Evolutionary conservation across 1,140 invertebrate species (phyloP), one percentile per base, ranked within the genome.

Genomic region (Lasioglossum baleicum): DNA sequence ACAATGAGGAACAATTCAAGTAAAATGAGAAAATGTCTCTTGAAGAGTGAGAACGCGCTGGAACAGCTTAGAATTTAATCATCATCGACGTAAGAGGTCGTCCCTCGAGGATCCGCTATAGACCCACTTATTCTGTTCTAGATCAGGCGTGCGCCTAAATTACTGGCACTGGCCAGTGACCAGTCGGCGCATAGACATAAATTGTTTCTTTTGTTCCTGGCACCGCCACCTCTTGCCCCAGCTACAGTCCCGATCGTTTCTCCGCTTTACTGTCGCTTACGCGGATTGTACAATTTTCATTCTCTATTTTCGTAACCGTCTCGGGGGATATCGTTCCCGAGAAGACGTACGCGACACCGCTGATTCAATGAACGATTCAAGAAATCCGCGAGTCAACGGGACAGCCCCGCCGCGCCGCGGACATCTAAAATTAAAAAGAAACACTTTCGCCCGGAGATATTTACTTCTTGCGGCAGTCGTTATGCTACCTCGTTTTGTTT

Each of bases 281-380:
- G 74, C 80, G 65, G 65, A 56, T 68, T 69, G 81, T 75, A 63
- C 73, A 77, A 81, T 89, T 87, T 80, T 80, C 80, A 84, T 88
- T 82, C 75, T 89, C 88, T 89, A 89, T 89, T 89, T 89, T 87
- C 73, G 87, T 89, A 65, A 87, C 79, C 73, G n/a, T 42, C 74
- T 35, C 75, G 83, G 61, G 78, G 73, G 60, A 80, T 58, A 61
- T 81, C 70, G 22, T 80, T 70, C 31, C 48, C 13, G 51, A 64
- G 72, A 58, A 51, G 75, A 85, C 58, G 35, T 61, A 35, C n/a
- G 51, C 40, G 67, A 71, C 20, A 71, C 40, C 13, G 56, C 71
- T 68, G 68, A 44, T 35, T 80, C 26, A 80, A 75, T 75, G 64
- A 75, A 80, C 53, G 17, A 44, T 53, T 56, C 31, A n/a, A 31